Evolutionary conservation across 2,888 invertebrate species (phyloP).

Genomic region (Chymomyza fuscimana): DNA sequence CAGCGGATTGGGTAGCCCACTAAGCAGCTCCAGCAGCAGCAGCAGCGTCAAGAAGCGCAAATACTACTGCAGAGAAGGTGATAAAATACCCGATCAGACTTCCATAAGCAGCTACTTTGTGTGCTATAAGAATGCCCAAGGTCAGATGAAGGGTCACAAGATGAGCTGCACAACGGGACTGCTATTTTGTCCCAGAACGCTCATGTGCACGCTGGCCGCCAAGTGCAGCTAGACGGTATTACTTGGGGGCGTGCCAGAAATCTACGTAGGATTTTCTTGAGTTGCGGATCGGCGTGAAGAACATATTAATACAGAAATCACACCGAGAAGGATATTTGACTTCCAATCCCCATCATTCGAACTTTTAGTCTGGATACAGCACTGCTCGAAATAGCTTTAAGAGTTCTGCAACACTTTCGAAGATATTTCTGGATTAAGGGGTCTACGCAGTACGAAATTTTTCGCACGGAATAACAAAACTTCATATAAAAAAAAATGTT

Average conservation of each 20-base stretch:
- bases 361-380: too few species aligned
- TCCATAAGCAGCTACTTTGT: conserved; percentile 80
- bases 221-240: conserved; percentile 68
- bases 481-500: too few species aligned
- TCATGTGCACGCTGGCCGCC: conserved; percentile 79
- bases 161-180: conserved; percentile 80
- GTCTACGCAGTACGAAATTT: too few species aligned
- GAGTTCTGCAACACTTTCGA: too few species aligned
- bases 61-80: conserved; percentile 79
- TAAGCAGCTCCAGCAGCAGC: conserved; percentile 18
- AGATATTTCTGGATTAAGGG: too few species aligned
- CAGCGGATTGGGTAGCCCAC: neutral
- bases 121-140: conserved; percentile 79
- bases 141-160: conserved; percentile 79
- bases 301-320: too few species aligned
- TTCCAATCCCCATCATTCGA: too few species aligned
- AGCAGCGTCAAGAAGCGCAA: conserved; percentile 69
- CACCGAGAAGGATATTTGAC: neutral
- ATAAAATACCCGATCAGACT: conserved; percentile 80
- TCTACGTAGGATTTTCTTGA: too few species aligned
- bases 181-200: conserved; percentile 80
- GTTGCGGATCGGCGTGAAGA: too few species aligned
- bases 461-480: too few species aligned
- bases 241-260: too few species aligned
- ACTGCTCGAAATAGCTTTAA: too few species aligned